A percentile compares a stretch with the other conserved stretches of the same genome.
phyloP scores from a whole-genome alignment of 2,888 invertebrate genomes.

The Saturnia japonica region DNA sequence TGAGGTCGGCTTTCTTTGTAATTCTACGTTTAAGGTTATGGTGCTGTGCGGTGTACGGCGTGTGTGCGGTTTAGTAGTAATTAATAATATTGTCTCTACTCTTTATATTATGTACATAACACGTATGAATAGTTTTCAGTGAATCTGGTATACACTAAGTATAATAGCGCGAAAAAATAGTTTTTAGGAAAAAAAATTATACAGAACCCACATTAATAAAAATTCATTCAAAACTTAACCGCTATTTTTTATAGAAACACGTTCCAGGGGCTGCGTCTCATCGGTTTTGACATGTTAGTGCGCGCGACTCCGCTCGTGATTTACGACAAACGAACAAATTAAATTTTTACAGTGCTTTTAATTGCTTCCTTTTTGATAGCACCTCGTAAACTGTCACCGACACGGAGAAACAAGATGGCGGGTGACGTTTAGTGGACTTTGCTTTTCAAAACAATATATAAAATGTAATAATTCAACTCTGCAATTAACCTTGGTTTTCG shows the following conservation, averaged over 20 bases:
- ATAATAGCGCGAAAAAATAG: neutral
- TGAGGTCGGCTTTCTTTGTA: neutral
- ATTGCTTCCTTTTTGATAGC: slow-evolving; percentile 39
- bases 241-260: slow-evolving; percentile 2
- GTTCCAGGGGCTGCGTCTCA: slow-evolving; percentile 29
- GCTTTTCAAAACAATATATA: slow-evolving; percentile 10
- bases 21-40: neutral
- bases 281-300: slow-evolving; percentile 35
- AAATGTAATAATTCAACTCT: neutral
- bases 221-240: neutral
- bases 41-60: too few relatives aligned
- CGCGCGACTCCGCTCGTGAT: slow-evolving; percentile 33
- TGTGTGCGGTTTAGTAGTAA: too few relatives aligned
- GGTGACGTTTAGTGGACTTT: slow-evolving; percentile 8
- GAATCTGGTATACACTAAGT: too few relatives aligned
- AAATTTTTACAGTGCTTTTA: slow-evolving; percentile 40
- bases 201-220: neutral
- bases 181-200: neutral
- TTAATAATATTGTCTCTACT: neutral
- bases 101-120: neutral
- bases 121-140: neutral
- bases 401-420: slow-evolving; percentile 15
- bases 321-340: slow-evolving; percentile 37
- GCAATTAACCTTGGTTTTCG: neutral
- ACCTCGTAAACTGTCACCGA: slow-evolving; percentile 33